Base-by-base conservation (phyloP, 2,113 vertebrate species). In the Ophthalmolycus amberensis region DNA sequence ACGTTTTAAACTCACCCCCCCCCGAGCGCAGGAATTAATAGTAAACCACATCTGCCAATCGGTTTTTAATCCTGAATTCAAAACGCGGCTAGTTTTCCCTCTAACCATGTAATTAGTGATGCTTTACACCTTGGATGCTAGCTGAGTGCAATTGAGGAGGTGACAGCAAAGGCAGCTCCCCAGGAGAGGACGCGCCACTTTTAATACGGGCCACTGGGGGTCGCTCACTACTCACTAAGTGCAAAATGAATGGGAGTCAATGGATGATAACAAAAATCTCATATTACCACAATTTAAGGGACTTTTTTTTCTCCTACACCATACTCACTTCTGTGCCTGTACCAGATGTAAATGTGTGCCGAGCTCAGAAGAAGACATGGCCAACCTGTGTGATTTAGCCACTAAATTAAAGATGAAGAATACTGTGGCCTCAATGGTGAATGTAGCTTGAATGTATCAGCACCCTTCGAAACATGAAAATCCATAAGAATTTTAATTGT, bases 121-220 rank as follows among this genome's bases (percentile, higher is more conserved):
- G 11, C 7, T 60, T 67, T 71, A 38, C 71, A 71, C 77, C 29
- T 34, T 40, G 71, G 59, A 78, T 37, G 46, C 75, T 64, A 75
- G 46, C 80, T 70, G 81, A 89, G 71, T 52, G 71, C 64, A 77
- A 77, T 50, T 66, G 59, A 71, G 46, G 72, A 82, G 70, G 62
- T 8, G 40, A 73, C 22, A 60, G 48, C 46, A 50, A 58, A 64
- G 48, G 44, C 60, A 16, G 5, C 42, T 48, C 20, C 37, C 22
- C 11, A 0, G 29, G n/a, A 63, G 42, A 32, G 65, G 18, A 70
- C 60, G 18, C n/a, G 0, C 0, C 16, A 48, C n/a, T 40, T 60
- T 68, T 11, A 15, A 48, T 68, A 63, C 9, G 27, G 60, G 16
- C 84, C 77, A 82, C 69, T 46, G 74, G 82, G 34, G 54, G 69